These are phyloP conservation scores for Andrena dorsata DNA, from an alignment of 2,888 invertebrate genomes.

Conservation along the genomic window DNA sequence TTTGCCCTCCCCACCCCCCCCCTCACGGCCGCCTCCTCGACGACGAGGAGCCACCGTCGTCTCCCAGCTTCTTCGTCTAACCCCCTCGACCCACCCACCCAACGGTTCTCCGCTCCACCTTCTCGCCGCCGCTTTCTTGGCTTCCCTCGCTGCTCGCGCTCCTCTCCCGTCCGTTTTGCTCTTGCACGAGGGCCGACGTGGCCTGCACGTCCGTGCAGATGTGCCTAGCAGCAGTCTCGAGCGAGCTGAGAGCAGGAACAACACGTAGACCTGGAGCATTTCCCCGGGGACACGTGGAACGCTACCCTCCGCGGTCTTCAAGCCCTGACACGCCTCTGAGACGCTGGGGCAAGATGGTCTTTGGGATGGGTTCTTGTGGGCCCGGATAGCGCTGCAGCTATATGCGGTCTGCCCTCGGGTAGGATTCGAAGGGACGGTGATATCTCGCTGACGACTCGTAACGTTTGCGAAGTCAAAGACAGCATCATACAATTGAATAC, in stretches of 20 bases:
- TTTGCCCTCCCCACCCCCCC: conserved; percentile 63
- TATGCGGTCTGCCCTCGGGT: background rate
- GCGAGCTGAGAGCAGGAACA: conserved; percentile 60
- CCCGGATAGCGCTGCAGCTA: background rate
- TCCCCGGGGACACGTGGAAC: conserved; percentile 38
- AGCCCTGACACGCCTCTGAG: background rate
- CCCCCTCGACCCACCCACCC: conserved; percentile 65
- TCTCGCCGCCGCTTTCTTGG: conserved; percentile 72
- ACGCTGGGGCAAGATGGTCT: background rate
- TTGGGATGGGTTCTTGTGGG: background rate
- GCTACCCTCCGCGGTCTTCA: background rate
- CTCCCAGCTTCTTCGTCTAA: conserved; percentile 58
- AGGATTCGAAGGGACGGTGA: background rate
- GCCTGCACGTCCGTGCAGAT: conserved; percentile 73
- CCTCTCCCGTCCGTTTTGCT: conserved; percentile 68
- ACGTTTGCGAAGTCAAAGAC: background rate
- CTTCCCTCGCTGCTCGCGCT: conserved; percentile 68
- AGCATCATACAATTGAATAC: background rate
- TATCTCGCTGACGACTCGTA: background rate
- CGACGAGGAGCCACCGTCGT: conserved; percentile 53
- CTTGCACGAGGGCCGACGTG: conserved; percentile 72
- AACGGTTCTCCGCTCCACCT: conserved; percentile 50
- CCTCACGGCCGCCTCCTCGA: conserved; percentile 39
- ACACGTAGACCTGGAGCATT: conserved; percentile 36
- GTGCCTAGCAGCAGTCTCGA: conserved; percentile 68